phyloP scores from a whole-genome alignment of 2,888 invertebrate genomes.

The Epiperipatus broadwayi region DNA sequence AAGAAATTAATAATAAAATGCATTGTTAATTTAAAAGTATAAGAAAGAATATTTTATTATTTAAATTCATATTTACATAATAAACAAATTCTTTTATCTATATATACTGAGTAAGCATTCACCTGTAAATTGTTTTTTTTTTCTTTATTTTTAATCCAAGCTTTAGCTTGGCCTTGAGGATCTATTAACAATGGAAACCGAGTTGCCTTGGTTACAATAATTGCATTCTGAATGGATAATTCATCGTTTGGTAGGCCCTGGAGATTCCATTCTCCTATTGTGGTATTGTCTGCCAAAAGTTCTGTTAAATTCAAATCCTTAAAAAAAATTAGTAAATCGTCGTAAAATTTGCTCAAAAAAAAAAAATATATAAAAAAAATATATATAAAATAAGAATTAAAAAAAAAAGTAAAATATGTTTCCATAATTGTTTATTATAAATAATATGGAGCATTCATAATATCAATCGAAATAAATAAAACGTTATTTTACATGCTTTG shows the following conservation, averaged over 20 bases:
- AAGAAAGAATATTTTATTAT: constrained; percentile 7
- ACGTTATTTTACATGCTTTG: no score
- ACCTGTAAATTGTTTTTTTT: constrained; percentile 56
- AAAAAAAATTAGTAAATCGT: background rate
- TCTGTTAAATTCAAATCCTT: constrained; percentile 23
- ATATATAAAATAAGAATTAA: background rate
- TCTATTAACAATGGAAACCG: constrained; percentile 83
- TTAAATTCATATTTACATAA: no score
- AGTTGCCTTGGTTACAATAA: constrained; percentile 85
- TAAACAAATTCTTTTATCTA: no score
- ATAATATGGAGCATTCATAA: no score
- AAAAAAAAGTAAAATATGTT: background rate
- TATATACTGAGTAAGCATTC: background rate
- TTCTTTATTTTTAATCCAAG: constrained; percentile 92
- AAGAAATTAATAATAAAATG: background rate
- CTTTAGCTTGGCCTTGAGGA: constrained; percentile 90
- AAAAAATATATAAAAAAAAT: constrained; percentile 5
- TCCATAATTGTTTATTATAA: no score
- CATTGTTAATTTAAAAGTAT: background rate
- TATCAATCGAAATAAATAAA: no score
- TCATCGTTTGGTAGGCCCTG: constrained; percentile 93
- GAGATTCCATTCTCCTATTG: constrained; percentile 65
- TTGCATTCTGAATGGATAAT: constrained; percentile 81
- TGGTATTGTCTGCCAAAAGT: background rate
- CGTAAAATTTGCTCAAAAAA: background rate